Base-by-base conservation (phyloP, 2,888 invertebrate genomes). In the Chymomyza procnemis region DNA sequence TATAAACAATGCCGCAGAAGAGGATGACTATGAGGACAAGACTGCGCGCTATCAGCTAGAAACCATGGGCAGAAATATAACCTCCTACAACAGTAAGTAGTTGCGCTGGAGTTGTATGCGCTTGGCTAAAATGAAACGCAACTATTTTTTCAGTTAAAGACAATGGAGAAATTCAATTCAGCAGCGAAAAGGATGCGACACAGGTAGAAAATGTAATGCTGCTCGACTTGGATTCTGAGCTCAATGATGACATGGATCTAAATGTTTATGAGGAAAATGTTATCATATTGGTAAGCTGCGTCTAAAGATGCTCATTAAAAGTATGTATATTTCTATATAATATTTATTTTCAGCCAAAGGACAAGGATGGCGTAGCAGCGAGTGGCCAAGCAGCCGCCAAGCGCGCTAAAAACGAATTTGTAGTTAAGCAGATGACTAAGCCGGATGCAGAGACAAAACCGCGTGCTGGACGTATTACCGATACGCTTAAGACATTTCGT, bases 401-500 rank as follows among this genome's bases (percentile, higher is more conserved):
- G 21, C 54, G 54, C 18, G 21, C 54, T 14, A 75, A 72, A 41
- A 66, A 46, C 2, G 67, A 76, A 18, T 75, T 67, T 54, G 69
- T 68, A 2, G 66, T 67, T 0, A 80, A 73, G 47, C 64, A 64
- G 34, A 75, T 54, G 19, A 21, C 12, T 18, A 18, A 18, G 12
- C 4, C 4, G 9, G 12, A 14, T 19, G 4, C 18, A 1, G 54
- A 21, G 2, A 54, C 16, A 8, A 16, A 50, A 50, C 48, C 21
- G 1, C 66, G 9, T 21, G 64, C 66, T 4, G 74, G 78, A 19
- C 80, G 88, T 1, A 61, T 55, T 14, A 88, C 82, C 3, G 87
- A 89, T 55, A 87, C 88, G 2, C 68, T 92, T 9, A 92, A 92
- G 71, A 92, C 93, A 12, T 94, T 94, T 79, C 92, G 93, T 75